Base-by-base conservation (phyloP, 2,888 invertebrate species). In the Pyrochroa serraticornis region DNA sequence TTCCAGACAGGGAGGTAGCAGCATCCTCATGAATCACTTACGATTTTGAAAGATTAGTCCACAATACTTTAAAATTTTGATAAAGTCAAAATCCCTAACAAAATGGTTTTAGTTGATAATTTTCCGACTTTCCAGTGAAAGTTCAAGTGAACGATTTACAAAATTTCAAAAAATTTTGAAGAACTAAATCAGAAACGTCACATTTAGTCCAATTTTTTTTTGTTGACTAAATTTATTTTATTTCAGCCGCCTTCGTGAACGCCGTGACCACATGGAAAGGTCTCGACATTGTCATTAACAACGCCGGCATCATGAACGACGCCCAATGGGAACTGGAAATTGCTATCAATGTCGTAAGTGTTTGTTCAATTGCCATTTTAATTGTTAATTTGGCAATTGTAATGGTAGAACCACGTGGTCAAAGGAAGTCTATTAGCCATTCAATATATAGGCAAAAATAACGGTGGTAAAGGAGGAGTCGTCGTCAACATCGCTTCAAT, bases 301-400 rank as follows among this genome's bases (percentile, higher is more conserved):
- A 91, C 77, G 91, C 91, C 7, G 91, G 91, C 2, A 87, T 90
- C 36, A 87, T 90, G 86, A 89, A 89, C 74, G 90, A 90, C 72
- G 81, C 87, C 66, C 85, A 88, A 70, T 90, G 90, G 89, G 88
- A 90, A 72, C 80, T 89, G 8, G 86, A 89, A 79, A 86, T 90
- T 34, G 89, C 74, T 6, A 69, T 78, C 49, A 79, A 79, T 62
- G 72, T 77, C 61, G 79, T 79, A 71, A 74, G 78, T 22, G 22
- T 5, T 22, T 5, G 22, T 22, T 22, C 74, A 65, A 41, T 36
- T 22, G 31, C 13, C 8, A 30, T 56, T 51, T 30, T 45, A 41
- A 12, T 41, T 14, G 14, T 5, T 22, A 22, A 39, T 39, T 39
- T 39, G 39, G 39, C 39, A 6, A 39, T n/a, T n/a, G n/a, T n/a